phyloP scores from a whole-genome alignment of 1,140 invertebrate species.

The Limonius californicus region DNA sequence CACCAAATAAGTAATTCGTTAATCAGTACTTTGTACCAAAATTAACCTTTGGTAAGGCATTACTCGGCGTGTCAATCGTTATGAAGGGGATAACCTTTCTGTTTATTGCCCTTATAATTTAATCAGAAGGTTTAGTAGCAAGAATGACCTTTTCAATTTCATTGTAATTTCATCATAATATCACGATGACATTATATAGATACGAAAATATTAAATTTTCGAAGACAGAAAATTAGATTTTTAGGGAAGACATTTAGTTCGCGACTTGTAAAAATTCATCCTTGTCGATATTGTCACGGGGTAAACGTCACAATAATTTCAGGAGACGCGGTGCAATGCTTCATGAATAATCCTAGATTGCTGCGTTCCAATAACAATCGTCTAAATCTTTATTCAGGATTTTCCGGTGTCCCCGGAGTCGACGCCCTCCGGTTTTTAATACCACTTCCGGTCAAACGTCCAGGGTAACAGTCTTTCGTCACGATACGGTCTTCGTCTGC shows the following conservation, averaged over 20 bases:
- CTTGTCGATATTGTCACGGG: too few species aligned
- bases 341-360: background rate
- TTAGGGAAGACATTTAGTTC: background rate
- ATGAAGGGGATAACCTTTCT: conserved; percentile 32
- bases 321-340: too few species aligned
- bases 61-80: conserved; percentile 26
- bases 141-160: conserved; percentile 34
- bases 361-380: background rate
- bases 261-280: too few species aligned
- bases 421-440: conserved; percentile 10
- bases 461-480: conserved; percentile 5
- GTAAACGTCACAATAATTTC: too few species aligned
- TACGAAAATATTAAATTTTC: background rate
- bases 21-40: background rate
- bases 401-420: conserved; percentile 6
- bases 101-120: conserved; percentile 37
- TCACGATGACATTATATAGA: conserved; percentile 32
- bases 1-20: background rate
- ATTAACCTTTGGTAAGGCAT: conserved; percentile 8
- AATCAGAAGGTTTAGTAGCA: conserved; percentile 35
- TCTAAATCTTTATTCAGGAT: conserved; percentile 6
- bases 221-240: background rate
- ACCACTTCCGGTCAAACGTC: conserved; percentile 6
- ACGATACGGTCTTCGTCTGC: conserved; percentile 5
- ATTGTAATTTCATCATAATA: conserved; percentile 36